These are phyloP conservation scores for Tragelaphus scriptus DNA, from an alignment of 2,113 vertebrate species.

Conservation along the genomic window DNA sequence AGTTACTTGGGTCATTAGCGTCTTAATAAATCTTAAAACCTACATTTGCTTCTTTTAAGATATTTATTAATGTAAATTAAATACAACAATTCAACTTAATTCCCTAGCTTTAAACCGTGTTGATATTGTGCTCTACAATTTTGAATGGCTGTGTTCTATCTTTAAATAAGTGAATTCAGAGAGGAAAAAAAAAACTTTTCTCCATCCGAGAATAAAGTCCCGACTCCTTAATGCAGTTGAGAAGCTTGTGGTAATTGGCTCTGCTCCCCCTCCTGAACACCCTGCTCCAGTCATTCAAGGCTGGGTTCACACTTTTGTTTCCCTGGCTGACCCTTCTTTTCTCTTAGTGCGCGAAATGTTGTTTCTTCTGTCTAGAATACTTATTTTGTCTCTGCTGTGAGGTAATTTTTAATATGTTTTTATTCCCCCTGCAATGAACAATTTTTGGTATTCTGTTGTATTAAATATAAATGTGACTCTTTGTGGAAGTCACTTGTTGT, in stretches of 20 bases:
- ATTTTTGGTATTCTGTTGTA: neutral
- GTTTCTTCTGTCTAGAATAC: neutral
- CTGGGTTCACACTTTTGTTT: neutral
- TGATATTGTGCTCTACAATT: conserved; percentile 63
- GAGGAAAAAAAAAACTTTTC: neutral
- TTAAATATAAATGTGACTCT: neutral
- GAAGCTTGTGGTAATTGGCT: neutral
- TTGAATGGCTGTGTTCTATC: conserved; percentile 64
- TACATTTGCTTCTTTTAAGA: conserved; percentile 39
- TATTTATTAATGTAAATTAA: conserved; percentile 46
- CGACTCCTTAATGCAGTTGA: neutral
- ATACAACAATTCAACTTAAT: conserved; percentile 30
- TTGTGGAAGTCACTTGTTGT: neutral
- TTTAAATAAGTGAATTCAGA: conserved; percentile 79
- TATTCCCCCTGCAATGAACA: neutral
- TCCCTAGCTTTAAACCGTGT: neutral
- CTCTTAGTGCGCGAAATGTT: neutral
- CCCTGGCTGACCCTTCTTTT: neutral
- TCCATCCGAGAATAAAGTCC: neutral
- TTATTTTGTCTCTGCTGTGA: neutral
- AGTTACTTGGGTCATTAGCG: conserved; percentile 47
- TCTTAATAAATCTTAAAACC: conserved; percentile 33
- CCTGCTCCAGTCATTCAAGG: neutral
- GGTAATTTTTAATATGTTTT: neutral
- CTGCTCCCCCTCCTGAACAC: neutral